Evolutionary conservation across 2,888 invertebrate genomes (phyloP), one percentile per base, ranked within the genome.

Genomic region (Calameuta pallipes): DNA sequence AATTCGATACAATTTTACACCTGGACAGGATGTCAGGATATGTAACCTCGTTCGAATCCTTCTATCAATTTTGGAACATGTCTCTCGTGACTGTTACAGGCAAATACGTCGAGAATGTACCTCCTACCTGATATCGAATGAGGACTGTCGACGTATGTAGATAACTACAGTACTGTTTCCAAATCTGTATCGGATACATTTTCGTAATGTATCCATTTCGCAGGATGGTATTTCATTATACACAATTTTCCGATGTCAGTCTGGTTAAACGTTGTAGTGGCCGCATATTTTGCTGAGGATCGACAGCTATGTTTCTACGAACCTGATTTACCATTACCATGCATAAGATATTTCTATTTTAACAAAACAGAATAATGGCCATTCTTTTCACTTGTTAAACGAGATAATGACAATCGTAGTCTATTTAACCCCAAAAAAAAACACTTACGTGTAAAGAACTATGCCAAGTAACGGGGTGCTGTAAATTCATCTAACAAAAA

Each of bases 191-290:
- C 78, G 68, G 74, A 37, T 78, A 15, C 76, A 23, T 15, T 37
- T 71, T 73, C 70, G 78, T 56, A 56, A 56, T 56, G 23, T 56
- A 56, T 56, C 23, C 76, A 56, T 78, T 76, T 75, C 74, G 75
- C 77, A 80, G 71, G 34, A 73, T 76, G 37, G 74, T 76, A 80
- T 82, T 82, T 81, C 80, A 80, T 83, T 83, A 79, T n/a, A 81
- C 69, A 33, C 76, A 75, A 56, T 56, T 9, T 56, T 56, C 23
- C 56, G 23, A 23, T 23, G 23, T 6, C 23, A 23, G 23, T 56
- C 56, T 56, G 56, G 56, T 56, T 6, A 1, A 56, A 56, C 23
- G 9, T 23, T 56, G 56, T 23, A 56, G 56, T 23, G 0, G 0
- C 23, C 2, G 23, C 23, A 23, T 56, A 23, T 56, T 56, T 6